Evolutionary conservation across 2,888 invertebrate species (phyloP).

Genomic region (Ophion ellenae): DNA sequence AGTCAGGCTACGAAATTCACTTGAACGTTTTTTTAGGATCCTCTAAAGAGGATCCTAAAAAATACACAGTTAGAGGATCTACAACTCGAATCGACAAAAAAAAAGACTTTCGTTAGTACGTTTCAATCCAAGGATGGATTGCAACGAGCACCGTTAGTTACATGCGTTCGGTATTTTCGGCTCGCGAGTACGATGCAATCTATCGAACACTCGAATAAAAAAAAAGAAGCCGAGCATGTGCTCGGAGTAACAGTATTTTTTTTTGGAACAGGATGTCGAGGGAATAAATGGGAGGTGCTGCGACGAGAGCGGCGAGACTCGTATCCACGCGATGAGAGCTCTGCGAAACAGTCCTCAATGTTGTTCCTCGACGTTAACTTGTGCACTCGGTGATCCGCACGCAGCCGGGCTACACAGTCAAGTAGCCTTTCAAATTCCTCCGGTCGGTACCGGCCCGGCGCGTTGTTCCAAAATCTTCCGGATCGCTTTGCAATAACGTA

Average conservation of each 20-base stretch:
- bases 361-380: slow-evolving; percentile 51
- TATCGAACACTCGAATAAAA: background rate
- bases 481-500: background rate
- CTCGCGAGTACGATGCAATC: too few relatives aligned
- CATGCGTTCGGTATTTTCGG: background rate
- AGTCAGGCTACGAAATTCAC: too few relatives aligned
- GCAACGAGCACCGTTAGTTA: background rate
- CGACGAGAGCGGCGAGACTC: slow-evolving; percentile 49
- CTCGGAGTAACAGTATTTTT: slow-evolving; percentile 1
- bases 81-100: background rate
- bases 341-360: slow-evolving; percentile 55
- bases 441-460: too few relatives aligned
- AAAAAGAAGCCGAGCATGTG: background rate
- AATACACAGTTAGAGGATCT: too few relatives aligned
- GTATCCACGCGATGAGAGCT: slow-evolving; percentile 18
- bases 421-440: slow-evolving; percentile 13
- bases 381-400: slow-evolving; percentile 60
- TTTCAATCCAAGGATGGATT: background rate
- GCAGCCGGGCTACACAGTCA: slow-evolving; percentile 47
- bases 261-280: slow-evolving; percentile 19
- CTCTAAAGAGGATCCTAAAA: too few relatives aligned
- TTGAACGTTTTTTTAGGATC: too few relatives aligned
- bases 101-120: background rate
- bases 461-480: background rate
- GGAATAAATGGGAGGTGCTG: slow-evolving; percentile 52